Conservation (phyloP, 2,888 invertebrate species). For the Troilus luridus region DNA sequence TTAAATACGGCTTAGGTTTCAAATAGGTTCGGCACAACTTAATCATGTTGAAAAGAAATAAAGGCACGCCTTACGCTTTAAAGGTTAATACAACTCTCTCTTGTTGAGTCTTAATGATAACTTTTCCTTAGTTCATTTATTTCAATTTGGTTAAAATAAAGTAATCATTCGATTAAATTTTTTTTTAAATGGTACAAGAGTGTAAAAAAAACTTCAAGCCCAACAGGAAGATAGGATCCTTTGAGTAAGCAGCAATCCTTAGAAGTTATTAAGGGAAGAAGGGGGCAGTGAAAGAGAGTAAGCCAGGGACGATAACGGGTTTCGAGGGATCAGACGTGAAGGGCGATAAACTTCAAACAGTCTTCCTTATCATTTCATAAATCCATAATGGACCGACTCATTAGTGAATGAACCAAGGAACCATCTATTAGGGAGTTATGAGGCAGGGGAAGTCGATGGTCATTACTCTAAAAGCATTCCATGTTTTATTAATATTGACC, state of each 20-base stretch:
- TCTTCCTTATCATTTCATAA: conserved; percentile 65
- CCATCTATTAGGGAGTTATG: conserved; percentile 54
- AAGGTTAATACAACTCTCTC: too few species aligned
- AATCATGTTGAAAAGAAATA: too few species aligned
- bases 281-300: conserved; percentile 28
- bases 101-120: too few species aligned
- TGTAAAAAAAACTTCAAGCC: not conserved
- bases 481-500: conserved; percentile 59
- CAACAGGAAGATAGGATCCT: conserved; percentile 7
- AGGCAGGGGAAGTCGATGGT: conserved; percentile 20
- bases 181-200: not conserved
- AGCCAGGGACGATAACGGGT: conserved; percentile 30
- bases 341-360: conserved; percentile 58
- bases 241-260: conserved; percentile 36
- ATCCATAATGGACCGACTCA: conserved; percentile 63
- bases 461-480: conserved; percentile 61
- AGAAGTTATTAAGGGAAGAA: conserved; percentile 37
- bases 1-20: too few species aligned
- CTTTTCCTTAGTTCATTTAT: too few species aligned
- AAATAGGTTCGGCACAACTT: too few species aligned
- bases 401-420: conserved; percentile 45
- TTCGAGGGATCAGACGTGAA: conserved; percentile 25
- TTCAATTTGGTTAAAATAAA: not conserved
- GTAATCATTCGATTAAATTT: not conserved
- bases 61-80: too few species aligned